A percentile compares a stretch with the other conserved stretches of the same genome.
These are phyloP conservation scores for Quadroppia sp. DNA, from an alignment of 2,888 invertebrate genomes.

Conservation along the genomic window DNA sequence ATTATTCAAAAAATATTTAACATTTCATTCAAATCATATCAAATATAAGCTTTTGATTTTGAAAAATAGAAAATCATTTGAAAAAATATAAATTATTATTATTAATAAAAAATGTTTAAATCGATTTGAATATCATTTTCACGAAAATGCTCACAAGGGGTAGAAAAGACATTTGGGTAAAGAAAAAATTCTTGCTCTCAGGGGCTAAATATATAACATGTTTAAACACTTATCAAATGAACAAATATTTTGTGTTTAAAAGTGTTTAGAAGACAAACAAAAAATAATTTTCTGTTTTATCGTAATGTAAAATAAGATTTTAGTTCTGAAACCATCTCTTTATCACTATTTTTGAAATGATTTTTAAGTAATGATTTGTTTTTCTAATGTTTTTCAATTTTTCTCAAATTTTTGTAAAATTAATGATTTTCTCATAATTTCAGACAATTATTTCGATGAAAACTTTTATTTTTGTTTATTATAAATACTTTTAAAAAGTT, in stretches of 20 bases:
- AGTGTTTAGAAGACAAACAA: background rate
- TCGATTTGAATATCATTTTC: background rate
- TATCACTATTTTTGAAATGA: background rate
- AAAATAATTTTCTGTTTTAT: background rate
- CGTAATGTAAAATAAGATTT: too few species aligned
- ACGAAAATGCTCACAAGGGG: background rate
- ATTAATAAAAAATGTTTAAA: background rate
- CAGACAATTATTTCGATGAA: background rate
- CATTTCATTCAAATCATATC: too few species aligned
- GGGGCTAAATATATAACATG: constrained; percentile 1
- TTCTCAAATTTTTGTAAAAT: background rate
- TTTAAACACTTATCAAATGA: background rate
- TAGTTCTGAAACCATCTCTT: background rate
- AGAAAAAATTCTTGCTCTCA: background rate
- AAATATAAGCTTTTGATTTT: too few species aligned
- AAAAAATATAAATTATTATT: background rate
- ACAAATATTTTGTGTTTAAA: background rate
- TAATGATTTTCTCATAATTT: background rate
- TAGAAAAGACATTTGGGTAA: background rate
- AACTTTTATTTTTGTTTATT: too few species aligned
- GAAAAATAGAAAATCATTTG: background rate
- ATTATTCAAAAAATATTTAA: too few species aligned
- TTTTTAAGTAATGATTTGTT: background rate
- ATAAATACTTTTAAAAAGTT: too few species aligned
- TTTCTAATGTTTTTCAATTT: too few species aligned